A percentile compares a stretch with the other conserved stretches of the same genome.
Evolutionary conservation across 2,888 invertebrate species (phyloP).

Genomic region (Teleiodes luculella): DNA sequence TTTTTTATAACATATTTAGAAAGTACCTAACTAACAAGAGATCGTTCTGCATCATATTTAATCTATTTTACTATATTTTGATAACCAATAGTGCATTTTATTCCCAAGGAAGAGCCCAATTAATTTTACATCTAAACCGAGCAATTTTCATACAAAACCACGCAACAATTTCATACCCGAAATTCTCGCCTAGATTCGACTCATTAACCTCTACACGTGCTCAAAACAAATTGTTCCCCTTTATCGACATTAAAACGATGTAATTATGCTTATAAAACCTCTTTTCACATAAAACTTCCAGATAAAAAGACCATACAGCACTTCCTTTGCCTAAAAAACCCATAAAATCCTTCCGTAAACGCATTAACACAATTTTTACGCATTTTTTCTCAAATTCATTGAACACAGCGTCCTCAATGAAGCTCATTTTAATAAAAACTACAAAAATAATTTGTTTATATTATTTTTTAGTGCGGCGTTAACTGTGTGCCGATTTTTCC

Average conservation of each 20-base stretch:
- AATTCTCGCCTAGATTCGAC: conserved; percentile 1
- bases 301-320: conserved; percentile 70
- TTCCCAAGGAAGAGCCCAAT: background rate
- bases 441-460: conserved; percentile 72
- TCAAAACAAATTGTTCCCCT: conserved; percentile 54
- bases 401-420: conserved; percentile 73
- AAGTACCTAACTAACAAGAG: too few species aligned
- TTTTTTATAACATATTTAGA: too few species aligned
- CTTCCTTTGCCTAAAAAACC: conserved; percentile 62
- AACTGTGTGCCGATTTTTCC: conserved; percentile 70
- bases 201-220: conserved; percentile 26
- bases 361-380: conserved; percentile 72
- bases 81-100: background rate
- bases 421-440: conserved; percentile 53
- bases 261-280: conserved; percentile 76
- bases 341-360: conserved; percentile 63
- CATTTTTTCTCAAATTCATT: conserved; percentile 61
- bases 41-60: too few species aligned
- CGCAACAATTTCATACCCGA: background rate
- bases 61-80: background rate
- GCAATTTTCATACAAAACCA: background rate
- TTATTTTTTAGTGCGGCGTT: conserved; percentile 63
- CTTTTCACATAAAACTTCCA: conserved; percentile 64
- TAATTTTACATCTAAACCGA: background rate
- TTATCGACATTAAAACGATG: conserved; percentile 58